These are phyloP conservation scores for Alfaro cultratus DNA, from an alignment of 2,797 vertebrate species.

Conservation along the genomic window DNA sequence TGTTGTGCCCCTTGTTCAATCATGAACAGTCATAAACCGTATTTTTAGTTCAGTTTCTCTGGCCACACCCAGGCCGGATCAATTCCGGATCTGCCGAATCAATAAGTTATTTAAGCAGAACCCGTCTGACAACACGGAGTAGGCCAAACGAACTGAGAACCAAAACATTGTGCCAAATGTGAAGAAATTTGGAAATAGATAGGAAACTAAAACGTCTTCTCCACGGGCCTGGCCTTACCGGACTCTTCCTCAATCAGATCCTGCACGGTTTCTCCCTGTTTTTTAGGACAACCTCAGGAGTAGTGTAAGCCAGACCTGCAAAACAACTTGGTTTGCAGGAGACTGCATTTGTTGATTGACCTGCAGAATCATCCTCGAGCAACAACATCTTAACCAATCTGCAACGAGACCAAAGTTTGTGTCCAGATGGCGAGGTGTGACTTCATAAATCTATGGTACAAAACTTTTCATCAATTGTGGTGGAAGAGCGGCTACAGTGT, in stretches of 20 bases:
- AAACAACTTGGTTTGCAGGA: neutral
- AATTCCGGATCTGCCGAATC: neutral
- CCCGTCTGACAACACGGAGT: neutral
- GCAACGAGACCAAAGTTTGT: neutral
- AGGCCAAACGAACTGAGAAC: neutral
- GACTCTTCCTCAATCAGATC: neutral
- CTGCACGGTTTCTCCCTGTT: neutral
- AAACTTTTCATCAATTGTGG: neutral
- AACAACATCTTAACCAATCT: neutral
- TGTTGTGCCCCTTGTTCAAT: neutral
- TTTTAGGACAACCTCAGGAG: neutral
- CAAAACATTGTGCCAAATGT: neutral
- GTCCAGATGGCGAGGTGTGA: neutral
- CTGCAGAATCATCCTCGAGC: neutral
- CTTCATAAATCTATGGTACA: neutral
- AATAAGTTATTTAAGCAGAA: neutral
- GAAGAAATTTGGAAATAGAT: neutral
- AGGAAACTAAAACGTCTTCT: neutral
- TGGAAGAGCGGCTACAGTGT: neutral
- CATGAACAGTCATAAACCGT: neutral
- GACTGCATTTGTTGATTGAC: neutral
- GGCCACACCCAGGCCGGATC: neutral
- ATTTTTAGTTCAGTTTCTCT: neutral
- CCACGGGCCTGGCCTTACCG: too few relatives aligned
- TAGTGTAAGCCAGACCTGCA: too few relatives aligned